phyloP scores from a whole-genome alignment of 2,113 vertebrate genomes.

The Phaethornis superciliosus region DNA sequence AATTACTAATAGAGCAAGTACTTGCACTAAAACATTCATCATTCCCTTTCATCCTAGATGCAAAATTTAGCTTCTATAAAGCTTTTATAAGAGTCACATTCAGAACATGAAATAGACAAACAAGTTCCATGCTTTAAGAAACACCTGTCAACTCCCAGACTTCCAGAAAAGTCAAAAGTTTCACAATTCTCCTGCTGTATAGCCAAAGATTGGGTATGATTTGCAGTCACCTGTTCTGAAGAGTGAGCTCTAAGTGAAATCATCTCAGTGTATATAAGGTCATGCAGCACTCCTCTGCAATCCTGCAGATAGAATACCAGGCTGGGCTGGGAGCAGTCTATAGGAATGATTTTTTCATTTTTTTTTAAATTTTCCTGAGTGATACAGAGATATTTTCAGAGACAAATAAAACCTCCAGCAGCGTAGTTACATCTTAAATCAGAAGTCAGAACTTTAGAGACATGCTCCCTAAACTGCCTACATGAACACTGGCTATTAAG shows the following conservation, averaged over 20 bases:
- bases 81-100: background rate
- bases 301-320: background rate
- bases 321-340: background rate
- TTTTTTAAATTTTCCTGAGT: background rate
- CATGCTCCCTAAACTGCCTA: background rate
- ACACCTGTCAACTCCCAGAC: background rate
- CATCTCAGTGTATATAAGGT: conserved; percentile 2
- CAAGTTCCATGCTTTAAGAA: background rate
- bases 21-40: background rate
- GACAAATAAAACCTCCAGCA: conserved; percentile 2
- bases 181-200: background rate
- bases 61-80: background rate
- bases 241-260: conserved; percentile 39
- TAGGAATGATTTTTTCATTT: background rate
- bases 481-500: background rate
- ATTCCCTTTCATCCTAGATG: background rate
- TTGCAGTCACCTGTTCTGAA: conserved; percentile 28
- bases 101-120: background rate
- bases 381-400: conserved; percentile 49
- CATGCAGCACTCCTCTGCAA: conserved; percentile 3
- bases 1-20: background rate
- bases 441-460: conserved; percentile 31
- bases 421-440: background rate
- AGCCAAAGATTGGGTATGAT: background rate
- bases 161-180: background rate